Conservation (phyloP, 2,888 invertebrate species). For the Eilema caniola region DNA sequence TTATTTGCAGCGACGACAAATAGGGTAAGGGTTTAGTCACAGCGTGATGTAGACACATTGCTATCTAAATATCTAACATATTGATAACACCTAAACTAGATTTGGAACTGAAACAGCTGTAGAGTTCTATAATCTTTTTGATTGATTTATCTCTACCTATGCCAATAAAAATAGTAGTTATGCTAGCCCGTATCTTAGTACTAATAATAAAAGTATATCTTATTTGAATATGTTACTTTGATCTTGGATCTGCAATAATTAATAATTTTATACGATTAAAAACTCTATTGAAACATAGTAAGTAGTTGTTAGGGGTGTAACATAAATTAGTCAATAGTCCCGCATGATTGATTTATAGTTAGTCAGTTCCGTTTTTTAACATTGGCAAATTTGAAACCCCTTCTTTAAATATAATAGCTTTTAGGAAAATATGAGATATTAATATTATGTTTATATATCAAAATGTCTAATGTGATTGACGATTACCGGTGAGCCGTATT, state of each 20-base stretch:
- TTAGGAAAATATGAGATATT: no score
- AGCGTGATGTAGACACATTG: not conserved
- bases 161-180: not conserved
- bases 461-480: no score
- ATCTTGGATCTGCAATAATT: not conserved
- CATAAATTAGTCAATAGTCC: no score
- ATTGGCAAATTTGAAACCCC: no score
- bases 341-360: no score
- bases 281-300: no score
- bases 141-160: not conserved
- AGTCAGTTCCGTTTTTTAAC: no score
- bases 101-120: not conserved
- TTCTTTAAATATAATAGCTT: no score
- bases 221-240: not conserved
- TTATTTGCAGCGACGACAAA: constrained; percentile 29
- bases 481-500: no score
- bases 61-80: not conserved
- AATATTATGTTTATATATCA: no score
- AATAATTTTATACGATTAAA: not conserved
- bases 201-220: not conserved
- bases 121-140: not conserved
- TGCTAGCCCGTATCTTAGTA: not conserved
- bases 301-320: no score
- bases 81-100: constrained; percentile 1
- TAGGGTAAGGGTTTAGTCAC: constrained; percentile 18